Percentiles rank a stretch among this genome's conserved stretches.
Conservation (phyloP, 2,113 vertebrate species). For the rabbit (Oryctolagus cuniculus) region mOryCun1.1 NC_091438.1:135448001-135448500, state of each 20-base stretch:
- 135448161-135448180: not conserved
- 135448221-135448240: not conserved
- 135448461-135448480: not conserved
- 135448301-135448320: not conserved
- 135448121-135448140: not conserved
- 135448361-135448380: not conserved
- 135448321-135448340: not conserved
- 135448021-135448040: not conserved
- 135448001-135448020: not conserved
- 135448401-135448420: not conserved
- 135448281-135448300: not conserved
- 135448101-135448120: not conserved
- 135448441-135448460: not conserved
- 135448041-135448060: too few relatives aligned
- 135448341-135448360: not conserved
- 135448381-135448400: not conserved
- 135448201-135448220: not conserved
- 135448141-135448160: not conserved
- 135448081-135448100: not conserved
- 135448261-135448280: not conserved
- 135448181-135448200: not conserved
- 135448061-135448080: not conserved
- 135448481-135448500: not conserved
- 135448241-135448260: not conserved
- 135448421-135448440: not conserved